These are phyloP conservation scores for Atta texana DNA, from an alignment of 1,140 invertebrate species.

Conservation along the genomic window DNA sequence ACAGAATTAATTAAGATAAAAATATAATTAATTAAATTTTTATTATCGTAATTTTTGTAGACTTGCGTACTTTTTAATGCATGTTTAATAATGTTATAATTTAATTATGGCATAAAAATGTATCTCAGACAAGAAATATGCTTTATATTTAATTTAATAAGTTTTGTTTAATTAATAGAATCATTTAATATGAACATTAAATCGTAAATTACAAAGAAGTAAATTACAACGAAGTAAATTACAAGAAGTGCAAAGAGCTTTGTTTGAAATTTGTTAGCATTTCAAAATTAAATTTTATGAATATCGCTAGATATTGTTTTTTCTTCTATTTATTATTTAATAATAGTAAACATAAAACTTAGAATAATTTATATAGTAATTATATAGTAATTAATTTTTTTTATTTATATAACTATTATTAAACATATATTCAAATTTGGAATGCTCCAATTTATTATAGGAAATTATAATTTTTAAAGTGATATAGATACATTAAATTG, in stretches of 20 bases:
- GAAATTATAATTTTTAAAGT: not conserved
- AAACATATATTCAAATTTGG: not conserved
- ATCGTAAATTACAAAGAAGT: not conserved
- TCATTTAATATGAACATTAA: not conserved
- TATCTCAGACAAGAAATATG: not conserved
- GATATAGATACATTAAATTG: not conserved
- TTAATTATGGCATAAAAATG: not conserved
- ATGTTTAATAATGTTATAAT: conserved; percentile 13
- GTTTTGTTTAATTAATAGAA: not conserved
- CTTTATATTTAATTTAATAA: not conserved
- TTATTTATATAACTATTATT: not conserved
- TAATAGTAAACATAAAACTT: not conserved
- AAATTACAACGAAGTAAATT: not conserved
- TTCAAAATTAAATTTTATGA: not conserved
- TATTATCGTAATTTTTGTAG: not conserved
- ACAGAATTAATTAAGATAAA: conserved; percentile 6
- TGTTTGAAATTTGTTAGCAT: not conserved
- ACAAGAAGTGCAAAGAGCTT: not conserved
- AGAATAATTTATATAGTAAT: conserved; percentile 1
- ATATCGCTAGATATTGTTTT: not conserved
- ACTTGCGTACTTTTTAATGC: not conserved
- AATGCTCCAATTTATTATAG: not conserved
- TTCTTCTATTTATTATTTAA: not conserved
- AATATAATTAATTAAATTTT: conserved; percentile 5
- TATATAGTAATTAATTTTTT: not conserved